Evolutionary conservation across 2,797 vertebrate species (phyloP).

Genomic region (Cheirogaleus major): DNA sequence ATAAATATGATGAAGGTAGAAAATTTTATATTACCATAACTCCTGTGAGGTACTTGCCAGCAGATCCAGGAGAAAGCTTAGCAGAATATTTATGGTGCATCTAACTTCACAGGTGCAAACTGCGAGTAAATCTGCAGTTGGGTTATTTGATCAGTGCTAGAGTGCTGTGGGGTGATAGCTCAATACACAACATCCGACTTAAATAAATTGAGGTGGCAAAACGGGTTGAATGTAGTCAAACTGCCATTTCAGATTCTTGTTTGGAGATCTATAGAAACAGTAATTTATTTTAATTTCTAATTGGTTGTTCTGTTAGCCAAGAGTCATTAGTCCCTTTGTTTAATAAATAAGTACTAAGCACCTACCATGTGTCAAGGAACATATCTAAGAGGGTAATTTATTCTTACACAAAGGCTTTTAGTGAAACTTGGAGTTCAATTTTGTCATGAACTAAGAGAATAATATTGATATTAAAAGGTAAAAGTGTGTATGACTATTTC

Average conservation of each 20-base stretch:
- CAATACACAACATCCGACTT: not conserved
- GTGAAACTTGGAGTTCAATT: constrained; percentile 11
- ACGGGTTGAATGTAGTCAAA: not conserved
- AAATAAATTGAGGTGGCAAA: not conserved
- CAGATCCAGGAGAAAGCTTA: constrained; percentile 28
- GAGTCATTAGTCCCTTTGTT: constrained; percentile 5
- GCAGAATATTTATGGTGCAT: constrained; percentile 38
- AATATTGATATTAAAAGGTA: not conserved
- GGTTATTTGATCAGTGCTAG: not conserved
- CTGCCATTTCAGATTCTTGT: not conserved
- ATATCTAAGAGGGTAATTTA: not conserved
- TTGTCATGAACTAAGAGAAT: not conserved
- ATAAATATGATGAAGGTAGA: constrained; percentile 76
- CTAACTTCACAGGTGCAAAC: not conserved
- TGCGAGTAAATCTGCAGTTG: not conserved
- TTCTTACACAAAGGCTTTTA: constrained; percentile 1
- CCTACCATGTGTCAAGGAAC: not conserved
- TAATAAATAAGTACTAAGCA: not conserved
- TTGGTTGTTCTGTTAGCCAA: not conserved
- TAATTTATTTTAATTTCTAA: not conserved
- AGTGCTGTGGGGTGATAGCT: not conserved
- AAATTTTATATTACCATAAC: constrained; percentile 74
- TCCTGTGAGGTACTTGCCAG: constrained; percentile 33
- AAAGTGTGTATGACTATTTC: not conserved
- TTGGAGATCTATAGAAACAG: not conserved